Conservation (phyloP, 2,888 invertebrate genomes). For the Podabrus alpinus region DNA sequence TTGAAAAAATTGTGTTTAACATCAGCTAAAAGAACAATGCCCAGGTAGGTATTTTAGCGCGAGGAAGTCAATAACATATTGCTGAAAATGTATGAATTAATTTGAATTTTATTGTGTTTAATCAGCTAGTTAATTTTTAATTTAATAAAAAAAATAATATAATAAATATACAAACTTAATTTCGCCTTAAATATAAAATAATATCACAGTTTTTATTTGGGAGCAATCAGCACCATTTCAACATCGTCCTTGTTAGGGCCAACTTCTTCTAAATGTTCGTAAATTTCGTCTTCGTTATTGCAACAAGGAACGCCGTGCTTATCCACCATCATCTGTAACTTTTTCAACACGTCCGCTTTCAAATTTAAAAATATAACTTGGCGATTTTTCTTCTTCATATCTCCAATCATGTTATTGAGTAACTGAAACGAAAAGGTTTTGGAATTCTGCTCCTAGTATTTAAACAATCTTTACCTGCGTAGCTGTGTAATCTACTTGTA, state of each 20-base stretch:
- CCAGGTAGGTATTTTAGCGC: too few species aligned
- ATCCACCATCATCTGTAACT: slow-evolving; percentile 6
- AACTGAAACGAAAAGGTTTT: slow-evolving; percentile 3
- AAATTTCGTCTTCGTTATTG: slow-evolving; percentile 12
- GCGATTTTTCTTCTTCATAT: not conserved
- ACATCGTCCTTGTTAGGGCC: not conserved
- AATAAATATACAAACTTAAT: not conserved
- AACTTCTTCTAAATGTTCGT: not conserved
- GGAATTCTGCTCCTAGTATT: not conserved
- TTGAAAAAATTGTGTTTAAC: too few species aligned
- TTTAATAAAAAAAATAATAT: not conserved
- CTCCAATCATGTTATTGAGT: slow-evolving; percentile 4
- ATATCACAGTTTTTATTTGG: slow-evolving; percentile 2
- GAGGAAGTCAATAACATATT: not conserved
- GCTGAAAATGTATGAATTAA: not conserved
- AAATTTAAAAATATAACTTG: slow-evolving; percentile 12
- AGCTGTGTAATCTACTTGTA: slow-evolving; percentile 31
- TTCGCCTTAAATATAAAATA: not conserved
- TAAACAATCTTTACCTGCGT: slow-evolving; percentile 19
- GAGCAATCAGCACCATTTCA: slow-evolving; percentile 8
- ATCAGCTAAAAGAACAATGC: too few species aligned
- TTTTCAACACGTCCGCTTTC: not conserved
- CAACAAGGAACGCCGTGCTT: slow-evolving; percentile 7
- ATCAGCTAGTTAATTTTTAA: not conserved
- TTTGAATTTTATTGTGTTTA: not conserved